Conservation (phyloP, 2,888 invertebrate genomes). For the Boloria selene region DNA sequence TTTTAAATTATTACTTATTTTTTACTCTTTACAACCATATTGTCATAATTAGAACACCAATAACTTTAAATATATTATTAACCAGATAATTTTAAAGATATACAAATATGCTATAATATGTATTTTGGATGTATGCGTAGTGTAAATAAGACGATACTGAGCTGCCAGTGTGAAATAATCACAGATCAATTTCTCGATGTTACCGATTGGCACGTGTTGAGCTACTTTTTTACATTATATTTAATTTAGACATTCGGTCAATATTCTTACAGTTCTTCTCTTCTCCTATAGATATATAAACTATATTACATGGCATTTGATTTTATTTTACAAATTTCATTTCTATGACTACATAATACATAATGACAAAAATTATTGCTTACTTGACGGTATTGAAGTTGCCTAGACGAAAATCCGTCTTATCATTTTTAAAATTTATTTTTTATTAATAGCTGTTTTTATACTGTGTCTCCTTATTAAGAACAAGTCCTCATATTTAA, state of each 20-base stretch:
- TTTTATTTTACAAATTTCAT: conserved; percentile 1
- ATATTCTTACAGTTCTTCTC: not conserved
- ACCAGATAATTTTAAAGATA: no score
- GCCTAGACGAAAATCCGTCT: no score
- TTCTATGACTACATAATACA: no score
- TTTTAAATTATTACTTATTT: not conserved
- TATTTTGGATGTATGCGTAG: not conserved
- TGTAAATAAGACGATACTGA: conserved; percentile 15
- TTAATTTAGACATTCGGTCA: not conserved
- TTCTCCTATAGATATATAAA: not conserved
- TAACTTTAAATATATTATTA: no score
- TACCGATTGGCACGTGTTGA: conserved; percentile 31
- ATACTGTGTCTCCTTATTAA: no score
- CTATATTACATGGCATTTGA: conserved; percentile 14
- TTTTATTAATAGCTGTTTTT: no score
- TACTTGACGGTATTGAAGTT: no score
- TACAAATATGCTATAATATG: no score
- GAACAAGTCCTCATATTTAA: no score
- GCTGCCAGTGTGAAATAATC: conserved; percentile 30
- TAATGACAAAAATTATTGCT: no score
- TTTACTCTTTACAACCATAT: conserved; percentile 6
- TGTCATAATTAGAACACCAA: not conserved
- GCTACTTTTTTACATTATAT: conserved; percentile 15
- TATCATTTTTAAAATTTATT: no score
- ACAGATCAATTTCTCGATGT: conserved; percentile 24